Evolutionary conservation across 1,140 invertebrate genomes (phyloP).

Genomic region (Saccostrea glomerata): DNA sequence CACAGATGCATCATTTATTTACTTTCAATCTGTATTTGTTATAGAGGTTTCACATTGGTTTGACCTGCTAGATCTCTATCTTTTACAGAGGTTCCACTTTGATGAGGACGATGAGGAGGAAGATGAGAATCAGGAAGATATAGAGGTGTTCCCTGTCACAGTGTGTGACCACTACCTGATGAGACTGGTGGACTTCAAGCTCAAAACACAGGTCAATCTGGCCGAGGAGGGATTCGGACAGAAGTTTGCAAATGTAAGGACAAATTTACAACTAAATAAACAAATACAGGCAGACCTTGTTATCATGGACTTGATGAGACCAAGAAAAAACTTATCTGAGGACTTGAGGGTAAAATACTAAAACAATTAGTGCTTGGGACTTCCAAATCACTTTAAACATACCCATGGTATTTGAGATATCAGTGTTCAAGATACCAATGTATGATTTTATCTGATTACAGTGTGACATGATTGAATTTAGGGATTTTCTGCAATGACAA

Average conservation of each 20-base stretch:
- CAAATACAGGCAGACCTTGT: too few relatives aligned
- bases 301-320: too few relatives aligned
- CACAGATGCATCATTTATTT: too few relatives aligned
- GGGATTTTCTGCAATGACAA: neutral
- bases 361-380: too few relatives aligned
- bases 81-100: constrained; percentile 61
- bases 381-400: too few relatives aligned
- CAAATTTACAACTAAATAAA: neutral
- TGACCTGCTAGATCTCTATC: neutral
- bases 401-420: too few relatives aligned
- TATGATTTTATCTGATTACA: too few relatives aligned
- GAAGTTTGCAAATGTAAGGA: constrained; percentile 85
- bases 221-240: constrained; percentile 82
- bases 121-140: constrained; percentile 69
- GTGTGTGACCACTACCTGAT: constrained; percentile 91
- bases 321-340: too few relatives aligned
- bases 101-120: constrained; percentile 61
- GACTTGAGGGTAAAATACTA: too few relatives aligned
- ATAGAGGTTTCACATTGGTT: neutral
- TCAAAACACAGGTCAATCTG: constrained; percentile 89
- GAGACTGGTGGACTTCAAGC: constrained; percentile 89
- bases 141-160: constrained; percentile 88
- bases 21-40: neutral
- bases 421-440: too few relatives aligned
- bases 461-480: neutral